Evolutionary conservation across 2,888 invertebrate genomes (phyloP), one percentile per base, ranked within the genome.

Genomic region (Lasioglossum morio): DNA sequence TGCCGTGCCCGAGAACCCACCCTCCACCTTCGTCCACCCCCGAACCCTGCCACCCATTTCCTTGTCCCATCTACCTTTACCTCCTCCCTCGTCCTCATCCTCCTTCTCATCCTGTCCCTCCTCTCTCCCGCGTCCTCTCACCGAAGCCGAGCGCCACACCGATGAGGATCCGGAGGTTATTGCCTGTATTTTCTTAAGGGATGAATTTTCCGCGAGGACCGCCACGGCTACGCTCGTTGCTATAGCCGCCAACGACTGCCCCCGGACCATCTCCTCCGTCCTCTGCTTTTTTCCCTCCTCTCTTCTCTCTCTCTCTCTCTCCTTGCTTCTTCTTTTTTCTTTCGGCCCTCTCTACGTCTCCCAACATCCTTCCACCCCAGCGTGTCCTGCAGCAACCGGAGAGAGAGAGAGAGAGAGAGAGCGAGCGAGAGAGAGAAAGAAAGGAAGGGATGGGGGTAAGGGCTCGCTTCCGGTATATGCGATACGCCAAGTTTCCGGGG

Each of bases 171-270:
- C 91, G 89, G 91, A 91, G 93, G 94, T 94, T 94, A 94, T 94
- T 94, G 93, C 93, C 93, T 93, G 93, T 93, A 94, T 94, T 94
- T 94, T 94, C 93, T 94, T 94, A 92, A 94, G 87, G 90, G 90
- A 90, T 90, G 91, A 89, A 91, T 90, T 91, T 89, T 90, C 84
- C 88, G 88, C 88, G 82, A 85, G 86, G 84, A 88, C 88, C 90
- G 85, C 84, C 84, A 82, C 86, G 69, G 75, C 77, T 66, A 66
- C 80, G 74, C 30, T 76, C 86, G 60, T 75, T 46, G 77, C 81
- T 77, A 69, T 63, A 84, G 77, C 75, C 83, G 81, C 73, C 76
- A 70, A 79, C 81, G 78, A 46, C 48, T 75, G 63, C 34, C 74
- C 74, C 46, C 19, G 19, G 19, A 23, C 14, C 60, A n/a, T 53